These are phyloP conservation scores for Athrips mouffetella DNA, from an alignment of 2,888 invertebrate species.

Conservation along the genomic window DNA sequence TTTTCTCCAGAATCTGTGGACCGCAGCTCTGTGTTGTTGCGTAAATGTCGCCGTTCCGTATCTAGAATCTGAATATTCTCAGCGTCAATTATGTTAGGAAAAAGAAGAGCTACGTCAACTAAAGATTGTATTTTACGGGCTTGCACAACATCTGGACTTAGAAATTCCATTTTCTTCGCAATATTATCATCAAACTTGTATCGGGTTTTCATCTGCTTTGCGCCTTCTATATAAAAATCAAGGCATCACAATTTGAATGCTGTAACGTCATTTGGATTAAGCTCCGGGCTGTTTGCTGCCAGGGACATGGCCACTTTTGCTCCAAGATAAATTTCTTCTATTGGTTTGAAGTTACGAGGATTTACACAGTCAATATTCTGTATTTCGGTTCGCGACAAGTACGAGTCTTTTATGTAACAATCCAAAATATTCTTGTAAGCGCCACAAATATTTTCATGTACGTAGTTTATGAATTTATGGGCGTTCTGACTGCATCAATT, in stretches of 20 bases:
- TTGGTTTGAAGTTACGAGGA: constrained; percentile 18
- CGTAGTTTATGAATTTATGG: constrained; percentile 26
- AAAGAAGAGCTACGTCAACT: constrained; percentile 15
- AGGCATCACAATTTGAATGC: not conserved
- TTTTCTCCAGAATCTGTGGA: not conserved
- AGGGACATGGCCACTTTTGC: constrained; percentile 8
- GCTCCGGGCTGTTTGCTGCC: not conserved
- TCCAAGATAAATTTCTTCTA: constrained; percentile 12
- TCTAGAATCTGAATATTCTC: not conserved
- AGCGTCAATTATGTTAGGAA: constrained; percentile 13
- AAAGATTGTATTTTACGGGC: constrained; percentile 9
- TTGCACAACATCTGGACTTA: constrained; percentile 6
- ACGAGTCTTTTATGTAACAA: constrained; percentile 23
- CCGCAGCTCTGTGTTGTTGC: not conserved
- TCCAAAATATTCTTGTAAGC: constrained; percentile 23
- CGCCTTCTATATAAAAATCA: constrained; percentile 21
- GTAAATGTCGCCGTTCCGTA: not conserved
- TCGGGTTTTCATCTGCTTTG: constrained; percentile 18
- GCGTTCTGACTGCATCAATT: constrained; percentile 28
- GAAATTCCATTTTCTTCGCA: constrained; percentile 3
- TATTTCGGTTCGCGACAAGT: constrained; percentile 23
- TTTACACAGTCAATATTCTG: constrained; percentile 18
- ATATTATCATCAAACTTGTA: constrained; percentile 16
- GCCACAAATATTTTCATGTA: not conserved
- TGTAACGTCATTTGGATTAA: not conserved